phyloP scores from a whole-genome alignment of 2,113 vertebrate genomes.

The Actinemys pallida region DNA sequence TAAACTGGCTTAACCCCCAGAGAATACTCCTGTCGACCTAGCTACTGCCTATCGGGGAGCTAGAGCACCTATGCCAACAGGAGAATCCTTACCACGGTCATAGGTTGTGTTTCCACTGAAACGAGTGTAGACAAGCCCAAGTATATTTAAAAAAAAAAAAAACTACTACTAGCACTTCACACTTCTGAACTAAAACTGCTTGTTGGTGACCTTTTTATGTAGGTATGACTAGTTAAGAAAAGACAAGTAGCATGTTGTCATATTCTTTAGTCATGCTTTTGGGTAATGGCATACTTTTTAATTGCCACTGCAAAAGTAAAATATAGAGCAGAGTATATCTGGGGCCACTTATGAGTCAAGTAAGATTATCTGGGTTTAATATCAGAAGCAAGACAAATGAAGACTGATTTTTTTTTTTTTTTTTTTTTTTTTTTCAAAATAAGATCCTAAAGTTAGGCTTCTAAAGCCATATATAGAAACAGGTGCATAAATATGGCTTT shows the following conservation, averaged over 20 bases:
- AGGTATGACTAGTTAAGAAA: rapidly evolving
- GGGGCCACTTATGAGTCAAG: not conserved
- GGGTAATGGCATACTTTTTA: not conserved
- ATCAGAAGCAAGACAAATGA: not conserved
- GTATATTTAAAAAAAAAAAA: not conserved
- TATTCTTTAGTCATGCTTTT: not conserved
- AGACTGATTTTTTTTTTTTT: not conserved
- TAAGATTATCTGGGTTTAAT: not conserved
- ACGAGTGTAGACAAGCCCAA: not conserved
- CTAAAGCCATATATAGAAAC: not conserved
- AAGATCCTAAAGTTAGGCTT: not conserved
- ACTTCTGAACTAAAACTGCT: not conserved
- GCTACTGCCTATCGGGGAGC: no score
- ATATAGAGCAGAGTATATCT: not conserved
- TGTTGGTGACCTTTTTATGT: rapidly evolving
- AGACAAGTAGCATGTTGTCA: not conserved
- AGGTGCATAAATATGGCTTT: no score
- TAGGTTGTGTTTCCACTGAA: not conserved
- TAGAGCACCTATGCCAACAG: no score
- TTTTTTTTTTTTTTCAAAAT: not conserved
- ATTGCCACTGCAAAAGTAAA: not conserved
- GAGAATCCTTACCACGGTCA: not conserved
- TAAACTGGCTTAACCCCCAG: no score
- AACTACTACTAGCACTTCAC: rapidly evolving
- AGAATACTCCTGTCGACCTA: no score